phyloP scores from a whole-genome alignment of 2,113 vertebrate genomes.

The Daphoenositta chrysoptera region DNA sequence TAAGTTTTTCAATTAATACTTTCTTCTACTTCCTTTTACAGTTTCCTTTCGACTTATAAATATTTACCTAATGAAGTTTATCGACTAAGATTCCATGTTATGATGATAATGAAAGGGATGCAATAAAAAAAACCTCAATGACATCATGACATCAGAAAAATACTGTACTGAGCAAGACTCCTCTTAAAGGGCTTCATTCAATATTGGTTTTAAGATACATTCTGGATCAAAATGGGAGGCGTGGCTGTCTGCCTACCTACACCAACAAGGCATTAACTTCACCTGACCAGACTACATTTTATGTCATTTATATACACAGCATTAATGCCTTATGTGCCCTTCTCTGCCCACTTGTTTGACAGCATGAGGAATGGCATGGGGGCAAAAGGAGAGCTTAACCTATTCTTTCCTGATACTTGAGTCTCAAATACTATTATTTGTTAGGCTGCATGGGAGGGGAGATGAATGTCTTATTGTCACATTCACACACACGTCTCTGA shows the following conservation, averaged over 20 bases:
- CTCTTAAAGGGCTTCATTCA: background rate
- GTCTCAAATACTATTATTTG: background rate
- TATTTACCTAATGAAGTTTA: background rate
- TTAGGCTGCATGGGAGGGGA: background rate
- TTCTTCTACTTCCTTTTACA: background rate
- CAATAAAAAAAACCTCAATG: background rate
- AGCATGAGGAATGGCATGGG: accelerated
- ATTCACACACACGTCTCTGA: background rate
- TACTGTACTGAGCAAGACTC: background rate
- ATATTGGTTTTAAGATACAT: background rate
- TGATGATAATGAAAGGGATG: background rate
- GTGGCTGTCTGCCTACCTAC: background rate
- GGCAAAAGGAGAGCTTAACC: background rate
- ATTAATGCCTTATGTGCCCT: background rate
- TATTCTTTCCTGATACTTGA: background rate
- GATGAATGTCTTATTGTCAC: background rate
- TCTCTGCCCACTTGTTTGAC: background rate
- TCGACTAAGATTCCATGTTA: background rate
- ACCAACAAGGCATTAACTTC: background rate
- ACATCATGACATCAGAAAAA: background rate
- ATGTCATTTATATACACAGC: background rate
- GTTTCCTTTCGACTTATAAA: background rate
- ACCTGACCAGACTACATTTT: background rate
- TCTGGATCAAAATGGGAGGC: background rate
- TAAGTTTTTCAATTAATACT: background rate